phyloP scores from a whole-genome alignment of 1,140 invertebrate species.

The Eciton burchellii region DNA sequence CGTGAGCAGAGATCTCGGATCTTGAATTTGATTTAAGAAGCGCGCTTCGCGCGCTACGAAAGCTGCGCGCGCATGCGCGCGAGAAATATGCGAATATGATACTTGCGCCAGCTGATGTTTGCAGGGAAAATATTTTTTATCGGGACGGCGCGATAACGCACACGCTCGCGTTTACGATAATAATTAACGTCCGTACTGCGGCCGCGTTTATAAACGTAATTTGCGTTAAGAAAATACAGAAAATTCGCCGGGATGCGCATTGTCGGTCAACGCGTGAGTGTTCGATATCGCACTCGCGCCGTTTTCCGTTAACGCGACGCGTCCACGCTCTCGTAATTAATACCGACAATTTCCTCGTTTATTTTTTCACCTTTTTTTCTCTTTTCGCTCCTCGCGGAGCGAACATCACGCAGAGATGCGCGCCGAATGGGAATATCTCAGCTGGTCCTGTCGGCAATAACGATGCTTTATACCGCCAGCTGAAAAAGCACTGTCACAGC shows the following conservation, averaged over 20 bases:
- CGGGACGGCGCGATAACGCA: neutral
- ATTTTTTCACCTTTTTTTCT: too few relatives aligned
- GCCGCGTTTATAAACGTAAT: neutral
- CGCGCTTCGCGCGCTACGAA: neutral
- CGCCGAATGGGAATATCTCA: conserved; percentile 53
- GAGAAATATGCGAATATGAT: neutral
- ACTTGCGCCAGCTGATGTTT: conserved; percentile 15
- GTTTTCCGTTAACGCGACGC: conserved; percentile 1
- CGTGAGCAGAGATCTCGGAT: too few relatives aligned
- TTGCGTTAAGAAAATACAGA: conserved; percentile 49
- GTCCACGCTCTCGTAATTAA: conserved; percentile 35
- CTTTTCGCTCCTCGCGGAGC: neutral
- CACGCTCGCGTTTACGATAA: neutral
- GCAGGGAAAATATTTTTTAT: conserved; percentile 46
- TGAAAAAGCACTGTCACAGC: conserved; percentile 55
- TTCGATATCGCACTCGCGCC: conserved; percentile 8
- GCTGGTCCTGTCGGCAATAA: conserved; percentile 56
- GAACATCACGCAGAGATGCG: conserved; percentile 22
- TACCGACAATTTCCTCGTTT: conserved; percentile 45
- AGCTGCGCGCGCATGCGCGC: neutral
- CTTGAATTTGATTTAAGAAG: neutral
- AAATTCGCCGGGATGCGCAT: conserved; percentile 5
- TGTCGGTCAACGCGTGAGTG: neutral
- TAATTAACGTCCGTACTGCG: conserved; percentile 3
- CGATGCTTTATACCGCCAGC: conserved; percentile 52